Evolutionary conservation across 2,797 vertebrate species (phyloP), one percentile per base, ranked within the genome.

Genomic region (Phataginus tetradactyla): DNA sequence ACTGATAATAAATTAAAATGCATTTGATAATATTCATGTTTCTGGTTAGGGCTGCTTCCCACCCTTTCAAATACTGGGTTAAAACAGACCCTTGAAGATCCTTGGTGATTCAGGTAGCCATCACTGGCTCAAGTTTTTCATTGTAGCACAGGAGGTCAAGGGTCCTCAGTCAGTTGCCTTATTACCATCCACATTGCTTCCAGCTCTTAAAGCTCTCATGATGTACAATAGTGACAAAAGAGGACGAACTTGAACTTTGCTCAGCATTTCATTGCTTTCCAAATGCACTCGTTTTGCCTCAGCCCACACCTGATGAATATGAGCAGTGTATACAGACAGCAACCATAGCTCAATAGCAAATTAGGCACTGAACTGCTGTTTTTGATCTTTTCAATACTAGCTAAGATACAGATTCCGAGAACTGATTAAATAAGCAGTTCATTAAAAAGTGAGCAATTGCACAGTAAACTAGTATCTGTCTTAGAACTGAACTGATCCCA

Each of bases 331-430:
- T 79, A 78, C 11, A 89, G 72, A 69, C 45, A 68, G 66, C 69
- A 87, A 71, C 23, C 42, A 49, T 45, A 88, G 39, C 90, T 81
- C 68, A 84, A 61, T 84, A 55, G 49, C 37, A 94, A 72, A 90
- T 85, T 57, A 42, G 29, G 32, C 72, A 83, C 39, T 69, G 21
- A 86, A 80, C 51, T 32, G 37, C 51, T 81, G n/a, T 21, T 94
- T 77, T 94, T 71, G 1, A 75, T 69, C 42, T 91, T n/a, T 85
- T 91, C 77, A 61, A 7, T 45, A 20, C 2, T 42, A 69, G 68
- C 34, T 81, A 78, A 94, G n/a, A 68, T 83, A 57, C 5, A 66
- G 77, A 92, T 80, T 23, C 25, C 37, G 90, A 96, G 61, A 92
- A 74, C 45, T 87, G 87, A 88, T 74, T 80, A 91, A 91, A 61